Percentiles rank a stretch among this genome's conserved stretches.
Conservation (phyloP, 2,113 vertebrate species). For the Caloenas nicobarica region DNA sequence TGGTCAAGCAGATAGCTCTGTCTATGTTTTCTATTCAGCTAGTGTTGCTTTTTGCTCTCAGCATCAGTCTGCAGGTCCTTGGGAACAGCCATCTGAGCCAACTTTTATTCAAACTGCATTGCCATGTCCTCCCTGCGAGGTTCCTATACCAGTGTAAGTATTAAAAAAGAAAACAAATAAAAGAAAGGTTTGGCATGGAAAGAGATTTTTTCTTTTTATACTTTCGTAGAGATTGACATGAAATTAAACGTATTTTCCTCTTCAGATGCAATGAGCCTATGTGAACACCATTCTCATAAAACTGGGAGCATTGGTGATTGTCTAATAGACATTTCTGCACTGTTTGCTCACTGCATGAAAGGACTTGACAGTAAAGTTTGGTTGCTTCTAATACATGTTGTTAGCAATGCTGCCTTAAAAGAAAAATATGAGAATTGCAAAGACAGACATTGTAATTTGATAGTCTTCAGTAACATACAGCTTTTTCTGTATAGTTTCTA, state of each 20-base stretch:
- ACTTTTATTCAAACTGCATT: constrained; percentile 85
- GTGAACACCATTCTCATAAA: background rate
- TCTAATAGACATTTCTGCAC: background rate
- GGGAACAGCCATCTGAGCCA: constrained; percentile 87
- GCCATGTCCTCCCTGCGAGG: constrained; percentile 87
- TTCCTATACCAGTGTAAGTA: constrained; percentile 87
- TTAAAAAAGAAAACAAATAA: background rate
- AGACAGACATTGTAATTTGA: background rate
- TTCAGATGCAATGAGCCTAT: background rate
- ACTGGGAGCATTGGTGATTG: background rate
- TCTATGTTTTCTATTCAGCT: background rate
- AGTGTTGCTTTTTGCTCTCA: constrained; percentile 45
- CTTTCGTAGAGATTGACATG: background rate
- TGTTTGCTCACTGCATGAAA: background rate
- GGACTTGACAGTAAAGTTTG: background rate
- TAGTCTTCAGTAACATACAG: background rate
- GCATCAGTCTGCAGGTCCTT: constrained; percentile 88
- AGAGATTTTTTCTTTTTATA: background rate
- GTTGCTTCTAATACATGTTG: background rate
- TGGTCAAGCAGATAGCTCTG: background rate
- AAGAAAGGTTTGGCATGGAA: background rate
- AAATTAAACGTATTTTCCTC: background rate
- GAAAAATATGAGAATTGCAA: background rate
- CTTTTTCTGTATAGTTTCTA: background rate
- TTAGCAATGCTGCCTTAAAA: background rate